Evolutionary conservation across 2,797 vertebrate species (phyloP).

Genomic region (Catharus ustulatus): DNA sequence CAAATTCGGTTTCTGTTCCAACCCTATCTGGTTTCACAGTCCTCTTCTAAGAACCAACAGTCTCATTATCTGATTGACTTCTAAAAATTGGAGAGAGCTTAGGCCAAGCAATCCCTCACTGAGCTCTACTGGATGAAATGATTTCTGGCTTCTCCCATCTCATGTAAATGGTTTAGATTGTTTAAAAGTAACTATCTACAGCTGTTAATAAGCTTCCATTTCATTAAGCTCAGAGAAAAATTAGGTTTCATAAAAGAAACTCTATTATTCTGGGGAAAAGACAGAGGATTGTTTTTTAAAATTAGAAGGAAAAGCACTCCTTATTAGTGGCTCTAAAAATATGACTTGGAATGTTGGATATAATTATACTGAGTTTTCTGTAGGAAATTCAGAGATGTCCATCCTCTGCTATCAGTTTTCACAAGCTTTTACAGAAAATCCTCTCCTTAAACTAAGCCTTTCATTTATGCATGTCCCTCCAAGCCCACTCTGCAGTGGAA

Average conservation of each 20-base stretch:
- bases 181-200: neutral
- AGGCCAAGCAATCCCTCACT: neutral
- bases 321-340: neutral
- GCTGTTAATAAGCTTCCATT: neutral
- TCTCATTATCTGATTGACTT: conserved; percentile 26
- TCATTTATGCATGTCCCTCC: conserved; percentile 28
- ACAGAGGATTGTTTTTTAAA: neutral
- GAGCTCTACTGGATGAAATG: neutral
- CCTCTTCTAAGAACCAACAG: neutral
- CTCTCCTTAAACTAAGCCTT: conserved; percentile 37
- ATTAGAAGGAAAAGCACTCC: neutral
- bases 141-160: conserved; percentile 13
- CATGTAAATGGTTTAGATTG: neutral
- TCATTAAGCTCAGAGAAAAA: conserved; percentile 8
- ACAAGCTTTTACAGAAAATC: conserved; percentile 52
- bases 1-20: neutral
- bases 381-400: conserved; percentile 13
- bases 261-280: neutral
- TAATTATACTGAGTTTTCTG: neutral
- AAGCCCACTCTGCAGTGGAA: neutral
- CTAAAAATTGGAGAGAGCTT: neutral
- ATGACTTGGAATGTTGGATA: neutral
- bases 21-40: neutral
- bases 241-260: conserved; percentile 13
- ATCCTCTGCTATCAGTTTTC: conserved; percentile 6